Base-by-base conservation (phyloP, 2,888 invertebrate species). In the Euphydryas editha region DNA sequence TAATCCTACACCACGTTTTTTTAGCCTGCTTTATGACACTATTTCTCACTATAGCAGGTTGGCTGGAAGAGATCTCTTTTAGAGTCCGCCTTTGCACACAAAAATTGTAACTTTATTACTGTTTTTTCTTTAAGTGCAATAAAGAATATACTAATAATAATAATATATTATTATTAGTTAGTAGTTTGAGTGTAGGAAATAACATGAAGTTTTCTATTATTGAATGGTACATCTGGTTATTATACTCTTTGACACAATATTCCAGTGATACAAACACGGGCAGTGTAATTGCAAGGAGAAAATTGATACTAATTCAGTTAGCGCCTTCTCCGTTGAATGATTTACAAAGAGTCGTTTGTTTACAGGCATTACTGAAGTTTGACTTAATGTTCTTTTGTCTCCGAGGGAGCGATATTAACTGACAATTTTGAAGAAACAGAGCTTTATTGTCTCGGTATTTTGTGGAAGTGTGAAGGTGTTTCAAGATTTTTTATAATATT, bases 231-330 rank as follows among this genome's bases (percentile, higher is more conserved):
- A 13, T 61, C 69, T 69, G 11, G 11, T 0, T n/a, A 17, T 8
- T 1, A 1, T 78, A 78, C 36, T 88, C 87, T 85, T 73, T 84
- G 83, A 15, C 68, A 17, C 11, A 74, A 54, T 30, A 80, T 81
- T 82, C 72, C 89, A 88, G 87, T 90, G 89, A 89, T 90, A 54
- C 54, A 54, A 54, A 30, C 17, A 90, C 89, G 79, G 83, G 79
- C 86, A 85, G 83, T 81, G 87, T 90, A 90, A 91, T 91, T 89
- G 90, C 80, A 76, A 46, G 86, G 81, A 88, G 86, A 87, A 88
- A 89, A 89, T 84, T 83, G 88, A 85, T 91, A 92, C 90, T 76
- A 78, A 77, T 77, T 75, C 74, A 63, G 73, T 76, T 77, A 72
- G 73, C 75, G 70, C 73, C 71, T 72, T 70, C 65, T 69, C 56